Conservation (phyloP, 2,888 invertebrate genomes). For the Atethmia centrago region DNA sequence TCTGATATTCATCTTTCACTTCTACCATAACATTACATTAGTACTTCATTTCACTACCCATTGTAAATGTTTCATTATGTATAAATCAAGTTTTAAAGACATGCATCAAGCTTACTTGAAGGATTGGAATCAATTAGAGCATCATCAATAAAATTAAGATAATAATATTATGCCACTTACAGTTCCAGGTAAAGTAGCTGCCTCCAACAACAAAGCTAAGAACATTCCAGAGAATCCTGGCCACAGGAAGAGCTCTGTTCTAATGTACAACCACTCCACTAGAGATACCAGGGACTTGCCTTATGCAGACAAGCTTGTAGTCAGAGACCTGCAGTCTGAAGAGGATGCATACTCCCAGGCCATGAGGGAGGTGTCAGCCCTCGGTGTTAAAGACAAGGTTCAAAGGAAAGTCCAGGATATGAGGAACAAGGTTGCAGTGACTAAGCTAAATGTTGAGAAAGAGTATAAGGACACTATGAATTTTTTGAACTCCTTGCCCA, state of each 20-base stretch:
- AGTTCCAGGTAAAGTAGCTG: constrained; percentile 72
- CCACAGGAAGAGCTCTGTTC: constrained; percentile 76
- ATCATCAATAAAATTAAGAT: neutral
- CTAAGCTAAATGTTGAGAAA: constrained; percentile 92
- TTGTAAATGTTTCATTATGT: constrained; percentile 33
- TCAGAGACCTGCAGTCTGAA: constrained; percentile 74
- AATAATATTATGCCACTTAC: constrained; percentile 21
- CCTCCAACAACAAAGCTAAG: constrained; percentile 67
- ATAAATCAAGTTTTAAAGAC: constrained; percentile 1
- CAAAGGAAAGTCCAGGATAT: constrained; percentile 76
- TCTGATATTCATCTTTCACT: constrained; percentile 11
- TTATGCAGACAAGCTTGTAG: constrained; percentile 72
- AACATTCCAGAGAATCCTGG: constrained; percentile 61
- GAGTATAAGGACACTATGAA: constrained; percentile 86
- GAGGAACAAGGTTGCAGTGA: constrained; percentile 82
- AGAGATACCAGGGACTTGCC: constrained; percentile 77
- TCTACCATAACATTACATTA: constrained; percentile 9
- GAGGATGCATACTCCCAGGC: constrained; percentile 86
- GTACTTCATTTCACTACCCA: constrained; percentile 27
- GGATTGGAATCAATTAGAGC: neutral
- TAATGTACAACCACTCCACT: constrained; percentile 83
- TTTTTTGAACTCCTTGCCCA: constrained; percentile 84
- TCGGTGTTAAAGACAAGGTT: constrained; percentile 66
- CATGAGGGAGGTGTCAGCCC: constrained; percentile 73
- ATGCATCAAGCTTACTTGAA: constrained; percentile 34